phyloP scores from a whole-genome alignment of 1,140 invertebrate species.

The Cydia strobilella region DNA sequence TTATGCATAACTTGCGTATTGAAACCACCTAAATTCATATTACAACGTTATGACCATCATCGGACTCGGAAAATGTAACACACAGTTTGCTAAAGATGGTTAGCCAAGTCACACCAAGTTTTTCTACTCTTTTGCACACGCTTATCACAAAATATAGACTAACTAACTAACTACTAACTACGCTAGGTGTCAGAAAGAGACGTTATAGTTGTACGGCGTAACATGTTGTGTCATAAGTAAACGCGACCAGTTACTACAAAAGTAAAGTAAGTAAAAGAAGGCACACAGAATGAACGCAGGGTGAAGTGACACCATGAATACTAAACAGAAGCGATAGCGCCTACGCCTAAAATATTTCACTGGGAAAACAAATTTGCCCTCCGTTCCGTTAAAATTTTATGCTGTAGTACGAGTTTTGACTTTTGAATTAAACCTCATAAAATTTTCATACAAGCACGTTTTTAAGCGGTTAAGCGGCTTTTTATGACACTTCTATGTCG shows the following conservation, averaged over 20 bases:
- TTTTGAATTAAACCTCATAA: background rate
- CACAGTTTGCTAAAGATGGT: too few relatives aligned
- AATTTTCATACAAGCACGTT: background rate
- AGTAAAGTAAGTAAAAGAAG: conserved; percentile 14
- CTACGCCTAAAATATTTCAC: conserved; percentile 1
- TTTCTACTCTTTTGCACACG: background rate
- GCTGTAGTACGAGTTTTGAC: background rate
- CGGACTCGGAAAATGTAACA: too few relatives aligned
- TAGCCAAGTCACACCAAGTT: background rate
- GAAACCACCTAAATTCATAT: too few relatives aligned
- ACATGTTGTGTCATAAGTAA: background rate
- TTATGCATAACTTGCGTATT: too few relatives aligned
- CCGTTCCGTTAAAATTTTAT: background rate
- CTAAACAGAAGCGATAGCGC: background rate
- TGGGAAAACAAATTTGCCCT: background rate
- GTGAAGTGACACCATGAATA: conserved; percentile 4
- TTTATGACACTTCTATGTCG: background rate
- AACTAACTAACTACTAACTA: background rate
- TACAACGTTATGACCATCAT: too few relatives aligned
- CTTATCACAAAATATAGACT: too few relatives aligned
- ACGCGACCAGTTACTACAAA: background rate
- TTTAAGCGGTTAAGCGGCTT: background rate
- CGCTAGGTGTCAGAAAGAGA: too few relatives aligned
- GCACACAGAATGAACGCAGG: conserved; percentile 1
- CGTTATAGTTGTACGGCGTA: too few relatives aligned